Base-by-base conservation (phyloP, 2,113 vertebrate species). In the Anthoscopus minutus region DNA sequence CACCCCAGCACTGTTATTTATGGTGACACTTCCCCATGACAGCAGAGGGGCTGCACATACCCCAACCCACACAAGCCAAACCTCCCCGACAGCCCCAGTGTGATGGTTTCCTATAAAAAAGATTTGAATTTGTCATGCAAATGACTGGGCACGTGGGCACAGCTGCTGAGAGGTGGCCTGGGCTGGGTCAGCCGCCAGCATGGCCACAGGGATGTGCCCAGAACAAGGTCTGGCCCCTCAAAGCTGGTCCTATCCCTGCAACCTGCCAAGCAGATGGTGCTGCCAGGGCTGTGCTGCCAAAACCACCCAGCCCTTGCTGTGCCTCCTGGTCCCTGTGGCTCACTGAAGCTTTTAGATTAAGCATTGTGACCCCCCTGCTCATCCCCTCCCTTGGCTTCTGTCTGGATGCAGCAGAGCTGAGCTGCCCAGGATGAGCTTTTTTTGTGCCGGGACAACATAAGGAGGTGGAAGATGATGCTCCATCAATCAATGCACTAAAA, bases 111-210 rank as follows among this genome's bases (percentile, higher is more conserved):
- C 77, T 22, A 74, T 16, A 58, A 83, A 86, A 87, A 88, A 20
- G 0, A 40, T 56, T 40, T 57, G 38, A 91, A 90, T 95, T 88
- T 92, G 72, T 67, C 35, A 89, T 84, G 88, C 86, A 94, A 95
- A 90, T 67, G 47, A 20, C 33, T 21, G 44, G 62, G 66, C 53
- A 44, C 13, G 31, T 4, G 28, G 54, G 80, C 62, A 77, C 80
- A 92, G 88, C 79, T 93, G 93, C 70, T 24, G 79, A 65, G 88
- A 47, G 53, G 48, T 56, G 74, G 60, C 74, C 40, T 47, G 40
- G 25, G 30, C 54, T 1, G 1, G 37, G 62, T 48, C n/a, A 61
- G 83, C 45, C 6, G 4, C 45, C 69, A 70, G 54, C 56, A 66
- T 0, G 30, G 78, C 45, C 70, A 40, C 2, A 0, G 28, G 15